These are phyloP conservation scores for Bombyx mori DNA, from an alignment of 1,140 invertebrate species.

Conservation along the genomic window DNA sequence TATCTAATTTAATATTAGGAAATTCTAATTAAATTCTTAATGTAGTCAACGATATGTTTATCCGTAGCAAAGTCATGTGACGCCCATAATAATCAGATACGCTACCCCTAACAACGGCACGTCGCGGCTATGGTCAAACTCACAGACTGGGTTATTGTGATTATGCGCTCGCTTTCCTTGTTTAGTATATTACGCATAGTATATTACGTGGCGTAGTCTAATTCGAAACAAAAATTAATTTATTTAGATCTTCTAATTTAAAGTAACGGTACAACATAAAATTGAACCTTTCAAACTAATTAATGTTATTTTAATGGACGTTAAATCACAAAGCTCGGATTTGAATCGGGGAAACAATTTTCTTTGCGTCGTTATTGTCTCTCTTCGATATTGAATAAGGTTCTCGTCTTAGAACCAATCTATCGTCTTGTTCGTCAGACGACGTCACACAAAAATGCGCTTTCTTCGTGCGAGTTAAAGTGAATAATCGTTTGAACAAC, in stretches of 20 bases:
- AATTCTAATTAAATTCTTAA: slow-evolving; percentile 22
- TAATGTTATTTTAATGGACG: slow-evolving; percentile 18
- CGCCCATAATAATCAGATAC: slow-evolving; percentile 36
- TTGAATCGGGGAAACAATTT: slow-evolving; percentile 33
- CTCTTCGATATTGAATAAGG: slow-evolving; percentile 45
- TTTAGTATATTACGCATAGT: slow-evolving; percentile 3
- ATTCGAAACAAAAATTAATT: slow-evolving; percentile 9
- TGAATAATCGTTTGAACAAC: slow-evolving; percentile 24
- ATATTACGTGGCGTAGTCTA: slow-evolving; percentile 14
- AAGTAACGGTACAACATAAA: slow-evolving; percentile 10
- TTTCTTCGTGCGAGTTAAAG: slow-evolving; percentile 26
- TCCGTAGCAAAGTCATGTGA: slow-evolving; percentile 31
- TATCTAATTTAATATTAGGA: slow-evolving; percentile 39
- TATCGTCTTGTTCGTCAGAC: slow-evolving; percentile 21
- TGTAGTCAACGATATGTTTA: slow-evolving; percentile 1
- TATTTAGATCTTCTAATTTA: slow-evolving; percentile 9
- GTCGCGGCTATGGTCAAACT: slow-evolving; percentile 30
- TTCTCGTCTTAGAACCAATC: slow-evolving; percentile 32
- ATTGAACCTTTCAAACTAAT: slow-evolving; percentile 19
- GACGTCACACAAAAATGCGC: slow-evolving; percentile 22
- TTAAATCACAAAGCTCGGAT: slow-evolving; percentile 15
- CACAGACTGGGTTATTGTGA: slow-evolving; percentile 29
- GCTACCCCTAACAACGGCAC: slow-evolving; percentile 20
- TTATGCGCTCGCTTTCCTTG: slow-evolving; percentile 20
- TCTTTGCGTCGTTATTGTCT: slow-evolving; percentile 28